Evolutionary conservation across 2,888 invertebrate genomes (phyloP).

Genomic region (Cheilosia scutellata): DNA sequence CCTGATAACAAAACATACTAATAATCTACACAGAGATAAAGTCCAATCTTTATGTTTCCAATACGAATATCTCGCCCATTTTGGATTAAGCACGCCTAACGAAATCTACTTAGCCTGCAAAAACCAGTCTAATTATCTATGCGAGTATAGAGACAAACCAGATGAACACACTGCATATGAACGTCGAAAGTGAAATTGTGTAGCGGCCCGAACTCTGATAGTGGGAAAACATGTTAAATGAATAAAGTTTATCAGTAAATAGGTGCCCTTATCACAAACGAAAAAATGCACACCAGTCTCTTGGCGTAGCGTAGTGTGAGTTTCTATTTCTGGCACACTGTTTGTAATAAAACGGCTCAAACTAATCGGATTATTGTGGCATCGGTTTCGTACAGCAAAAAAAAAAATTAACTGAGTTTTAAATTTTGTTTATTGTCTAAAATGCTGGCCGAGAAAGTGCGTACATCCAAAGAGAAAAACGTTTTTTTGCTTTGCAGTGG

Average conservation of each 20-base stretch:
- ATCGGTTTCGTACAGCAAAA: slow-evolving; percentile 5
- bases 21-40: too few relatives aligned
- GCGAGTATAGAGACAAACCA: slow-evolving; percentile 20
- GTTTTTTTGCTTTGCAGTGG: slow-evolving; percentile 11
- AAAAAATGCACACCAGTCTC: slow-evolving; percentile 42
- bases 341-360: slow-evolving; percentile 37
- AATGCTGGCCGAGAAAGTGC: slow-evolving; percentile 38
- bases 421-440: slow-evolving; percentile 6
- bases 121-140: not conserved
- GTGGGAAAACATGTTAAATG: slow-evolving; percentile 18
- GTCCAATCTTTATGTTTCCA: too few relatives aligned
- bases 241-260: slow-evolving; percentile 49
- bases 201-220: slow-evolving; percentile 4
- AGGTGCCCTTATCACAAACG: slow-evolving; percentile 41
- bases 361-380: slow-evolving; percentile 29
- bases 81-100: too few relatives aligned
- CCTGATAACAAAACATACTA: too few relatives aligned
- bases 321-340: slow-evolving; percentile 33
- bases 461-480: slow-evolving; percentile 17
- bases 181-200: slow-evolving; percentile 44
- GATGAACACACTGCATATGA: not conserved
- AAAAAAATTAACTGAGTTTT: not conserved
- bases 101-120: not conserved
- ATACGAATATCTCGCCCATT: too few relatives aligned
- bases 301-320: slow-evolving; percentile 4